These are phyloP conservation scores for Hyles euphorbiae DNA, from an alignment of 1,140 invertebrate species.

Conservation along the genomic window DNA sequence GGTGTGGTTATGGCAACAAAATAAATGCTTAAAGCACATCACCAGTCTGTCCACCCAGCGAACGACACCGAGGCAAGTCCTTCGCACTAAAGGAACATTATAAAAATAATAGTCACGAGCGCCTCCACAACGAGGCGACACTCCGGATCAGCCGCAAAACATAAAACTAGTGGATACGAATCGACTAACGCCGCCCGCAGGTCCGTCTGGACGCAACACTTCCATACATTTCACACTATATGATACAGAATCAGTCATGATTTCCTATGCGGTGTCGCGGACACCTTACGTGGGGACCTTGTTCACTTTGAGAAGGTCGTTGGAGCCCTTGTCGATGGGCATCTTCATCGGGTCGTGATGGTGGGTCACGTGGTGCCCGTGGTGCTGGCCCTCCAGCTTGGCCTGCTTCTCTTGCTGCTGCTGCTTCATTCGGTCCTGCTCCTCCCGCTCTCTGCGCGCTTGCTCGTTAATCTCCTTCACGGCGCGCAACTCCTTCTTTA, in stretches of 20 bases:
- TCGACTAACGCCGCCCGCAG: slow-evolving; percentile 57
- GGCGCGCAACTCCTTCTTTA: slow-evolving; percentile 95
- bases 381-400: slow-evolving; percentile 79
- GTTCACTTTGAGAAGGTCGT: slow-evolving; percentile 80
- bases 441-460: slow-evolving; percentile 90
- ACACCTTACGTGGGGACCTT: slow-evolving; percentile 80
- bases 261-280: slow-evolving; percentile 46
- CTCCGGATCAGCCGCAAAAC: slow-evolving; percentile 59
- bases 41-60: slow-evolving; percentile 66
- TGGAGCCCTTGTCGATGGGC: slow-evolving; percentile 79
- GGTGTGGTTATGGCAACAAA: slow-evolving; percentile 75
- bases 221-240: slow-evolving; percentile 64
- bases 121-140: slow-evolving; percentile 55
- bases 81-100: slow-evolving; percentile 72
- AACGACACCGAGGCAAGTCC: slow-evolving; percentile 60
- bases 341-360: slow-evolving; percentile 77
- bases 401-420: slow-evolving; percentile 91
- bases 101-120: slow-evolving; percentile 53
- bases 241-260: slow-evolving; percentile 73
- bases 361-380: slow-evolving; percentile 75
- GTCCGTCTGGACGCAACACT: slow-evolving; percentile 64
- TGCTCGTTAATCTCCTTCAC: slow-evolving; percentile 97
- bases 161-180: slow-evolving; percentile 71
- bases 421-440: slow-evolving; percentile 93
- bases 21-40: slow-evolving; percentile 77